These are phyloP conservation scores for Pseudois nayaur DNA, from an alignment of 2,113 vertebrate genomes.

Conservation along the genomic window DNA sequence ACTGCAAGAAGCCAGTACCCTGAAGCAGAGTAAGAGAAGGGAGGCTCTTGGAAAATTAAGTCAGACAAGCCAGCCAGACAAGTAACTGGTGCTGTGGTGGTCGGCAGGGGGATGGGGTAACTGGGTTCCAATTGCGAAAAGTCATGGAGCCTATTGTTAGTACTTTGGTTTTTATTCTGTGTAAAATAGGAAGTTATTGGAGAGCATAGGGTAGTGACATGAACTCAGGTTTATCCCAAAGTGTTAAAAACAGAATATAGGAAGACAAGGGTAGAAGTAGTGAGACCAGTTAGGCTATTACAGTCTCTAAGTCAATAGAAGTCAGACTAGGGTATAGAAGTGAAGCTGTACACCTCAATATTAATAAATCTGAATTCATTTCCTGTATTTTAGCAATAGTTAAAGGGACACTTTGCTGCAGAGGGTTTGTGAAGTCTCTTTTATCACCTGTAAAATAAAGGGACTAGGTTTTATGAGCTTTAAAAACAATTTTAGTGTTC, in stretches of 20 bases:
- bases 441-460: conserved; percentile 60
- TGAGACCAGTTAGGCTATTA: neutral
- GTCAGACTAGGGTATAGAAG: neutral
- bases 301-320: neutral
- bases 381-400: conserved; percentile 41
- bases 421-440: conserved; percentile 33
- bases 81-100: neutral
- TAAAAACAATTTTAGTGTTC: conserved; percentile 52
- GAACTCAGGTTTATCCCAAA: neutral
- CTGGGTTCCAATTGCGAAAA: neutral
- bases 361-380: conserved; percentile 26
- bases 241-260: neutral
- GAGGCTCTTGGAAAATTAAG: neutral
- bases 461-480: conserved; percentile 54
- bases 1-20: neutral
- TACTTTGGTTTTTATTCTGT: neutral
- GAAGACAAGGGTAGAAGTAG: neutral
- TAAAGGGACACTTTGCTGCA: neutral
- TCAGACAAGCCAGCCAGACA: no score
- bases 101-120: neutral
- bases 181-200: neutral
- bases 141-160: neutral
- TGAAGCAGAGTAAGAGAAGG: neutral
- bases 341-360: neutral
- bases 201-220: neutral